phyloP scores from a whole-genome alignment of 2,797 vertebrate genomes.

The Hapalemur alaotrensis region DNA sequence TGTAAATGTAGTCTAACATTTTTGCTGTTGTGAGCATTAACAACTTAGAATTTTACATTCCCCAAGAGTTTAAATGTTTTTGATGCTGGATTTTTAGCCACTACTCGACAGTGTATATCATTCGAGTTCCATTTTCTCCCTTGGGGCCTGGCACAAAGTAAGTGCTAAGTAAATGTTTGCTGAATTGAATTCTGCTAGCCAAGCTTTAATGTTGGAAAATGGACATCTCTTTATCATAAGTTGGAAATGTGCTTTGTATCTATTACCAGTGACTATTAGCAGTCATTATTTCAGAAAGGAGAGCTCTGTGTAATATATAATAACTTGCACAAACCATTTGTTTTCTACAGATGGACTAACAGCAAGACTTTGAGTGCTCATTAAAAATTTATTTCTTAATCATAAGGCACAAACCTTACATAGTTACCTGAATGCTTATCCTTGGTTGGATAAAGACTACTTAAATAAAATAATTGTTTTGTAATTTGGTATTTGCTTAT shows the following conservation, averaged over 20 bases:
- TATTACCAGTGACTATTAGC: neutral
- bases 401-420: neutral
- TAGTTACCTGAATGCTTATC: conserved; percentile 37
- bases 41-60: neutral
- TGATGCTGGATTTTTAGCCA: conserved; percentile 10
- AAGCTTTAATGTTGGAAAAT: neutral
- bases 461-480: neutral
- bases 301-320: neutral
- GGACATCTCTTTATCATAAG: neutral
- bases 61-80: neutral
- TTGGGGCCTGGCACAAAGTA: neutral
- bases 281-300: conserved; percentile 15
- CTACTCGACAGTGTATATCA: neutral
- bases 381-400: conserved; percentile 51
- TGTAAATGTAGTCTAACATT: neutral
- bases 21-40: neutral
- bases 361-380: neutral
- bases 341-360: neutral
- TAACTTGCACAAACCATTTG: conserved; percentile 11
- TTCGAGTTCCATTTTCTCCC: neutral
- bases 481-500: neutral
- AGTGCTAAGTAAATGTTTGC: neutral
- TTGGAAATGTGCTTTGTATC: neutral
- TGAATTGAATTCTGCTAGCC: conserved; percentile 13
- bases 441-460: neutral